Evolutionary conservation across 1,140 invertebrate genomes (phyloP), one percentile per base, ranked within the genome.

Genomic region (Tetragonula clypearis): DNA sequence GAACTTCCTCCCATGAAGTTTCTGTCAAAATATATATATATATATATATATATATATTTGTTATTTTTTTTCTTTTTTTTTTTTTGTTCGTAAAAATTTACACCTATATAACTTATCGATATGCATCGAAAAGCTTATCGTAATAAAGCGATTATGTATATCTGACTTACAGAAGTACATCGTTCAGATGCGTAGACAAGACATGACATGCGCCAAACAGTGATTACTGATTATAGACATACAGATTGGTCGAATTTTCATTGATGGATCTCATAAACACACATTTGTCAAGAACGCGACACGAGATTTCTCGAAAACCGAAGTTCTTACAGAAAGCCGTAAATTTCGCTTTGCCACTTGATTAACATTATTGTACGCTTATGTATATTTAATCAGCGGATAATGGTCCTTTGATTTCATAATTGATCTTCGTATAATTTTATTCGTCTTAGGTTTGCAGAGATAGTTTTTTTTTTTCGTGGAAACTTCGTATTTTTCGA

Each of bases 161-260:
- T 56, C 26, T 73, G 26, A 76, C 65, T 69, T 85, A 74, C 15
- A 79, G 79, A 79, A 79, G 75, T 66, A 55, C 68, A 60, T 68
- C 73, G 62, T 75, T 84, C 58, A 85, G 58, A 88, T 49, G 71
- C 41, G 30, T 65, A 74, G 58, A 74, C 68, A 41, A 83, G 30
- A 76, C 68, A 23, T 26, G 30, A 76, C 68, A 23, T 26, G 76
- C 53, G 53, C 53, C 49, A 62, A 58, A 58, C 12, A 89, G 82
- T 56, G 49, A 82, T 77, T 79, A 68, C 75, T 86, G 74, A 83
- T 81, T 91, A 87, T 92, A 93, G 93, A 93, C 92, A 93, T 92
- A 88, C 89, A 93, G 93, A 94, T 94, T 94, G 93, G 93, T 94
- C 92, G 87, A 93, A 91, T 92, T 79, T 90, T 92, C 83, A 91